Conservation (phyloP, 2,888 invertebrate genomes). For the Caenorhabditis uteleia region DNA sequence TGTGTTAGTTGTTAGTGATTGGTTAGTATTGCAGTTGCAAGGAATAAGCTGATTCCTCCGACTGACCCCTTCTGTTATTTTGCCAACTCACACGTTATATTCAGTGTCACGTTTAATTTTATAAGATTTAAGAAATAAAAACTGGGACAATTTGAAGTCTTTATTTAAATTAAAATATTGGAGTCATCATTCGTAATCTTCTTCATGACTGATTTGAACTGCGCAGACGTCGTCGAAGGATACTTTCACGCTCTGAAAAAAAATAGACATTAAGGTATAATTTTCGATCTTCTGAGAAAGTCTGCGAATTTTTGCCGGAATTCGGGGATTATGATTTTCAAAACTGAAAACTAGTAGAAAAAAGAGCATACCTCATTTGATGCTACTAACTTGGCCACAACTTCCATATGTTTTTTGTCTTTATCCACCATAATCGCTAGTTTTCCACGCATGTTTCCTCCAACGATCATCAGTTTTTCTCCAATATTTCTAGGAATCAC, state of each 20-base stretch:
- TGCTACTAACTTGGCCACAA: constrained; percentile 23
- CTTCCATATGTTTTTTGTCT: constrained; percentile 34
- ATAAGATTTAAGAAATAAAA: too few species aligned
- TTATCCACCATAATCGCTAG: constrained; percentile 48
- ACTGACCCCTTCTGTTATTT: too few species aligned
- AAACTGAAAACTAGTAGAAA: background rate
- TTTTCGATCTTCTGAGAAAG: background rate
- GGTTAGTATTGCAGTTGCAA: constrained; percentile 1
- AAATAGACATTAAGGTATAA: too few species aligned
- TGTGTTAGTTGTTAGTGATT: constrained; percentile 18
- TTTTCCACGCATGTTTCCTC: constrained; percentile 37
- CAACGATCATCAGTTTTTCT: constrained; percentile 50
- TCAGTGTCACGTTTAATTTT: too few species aligned
- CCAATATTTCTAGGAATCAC: constrained; percentile 51
- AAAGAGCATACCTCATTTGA: constrained; percentile 18
- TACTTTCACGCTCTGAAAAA: constrained; percentile 29
- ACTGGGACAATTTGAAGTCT: too few species aligned
- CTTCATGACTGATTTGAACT: constrained; percentile 30
- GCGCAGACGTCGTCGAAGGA: constrained; percentile 54
- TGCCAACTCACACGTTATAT: too few species aligned
- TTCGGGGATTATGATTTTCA: background rate
- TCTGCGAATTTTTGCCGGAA: background rate
- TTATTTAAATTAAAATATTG: background rate
- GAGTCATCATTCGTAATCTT: constrained; percentile 39
- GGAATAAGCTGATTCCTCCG: background rate